Evolutionary conservation across 2,797 vertebrate genomes (phyloP), one percentile per base, ranked within the genome.

Genomic region (Taenioides sp.): DNA sequence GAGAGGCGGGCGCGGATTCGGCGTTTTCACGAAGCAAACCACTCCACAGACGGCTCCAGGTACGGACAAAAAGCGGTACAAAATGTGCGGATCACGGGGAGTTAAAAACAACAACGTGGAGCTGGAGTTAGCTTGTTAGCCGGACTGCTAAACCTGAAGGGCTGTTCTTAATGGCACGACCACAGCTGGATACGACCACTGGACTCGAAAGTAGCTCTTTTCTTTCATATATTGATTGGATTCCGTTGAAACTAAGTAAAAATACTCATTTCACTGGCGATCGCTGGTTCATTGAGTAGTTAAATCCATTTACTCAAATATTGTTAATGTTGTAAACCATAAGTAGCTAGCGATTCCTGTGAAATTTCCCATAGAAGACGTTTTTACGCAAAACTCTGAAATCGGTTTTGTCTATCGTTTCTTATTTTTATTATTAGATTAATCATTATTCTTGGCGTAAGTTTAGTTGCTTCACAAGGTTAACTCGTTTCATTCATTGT

Each of bases 111-210:
- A 28, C 25, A 27, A 23, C 58, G 58, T 28, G 58, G 58, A 25
- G 58, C 57, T 28, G 60, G 34, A 37, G 60, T 62, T 62, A 62
- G 60, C 60, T 6, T 57, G 16, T 40, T 22, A 65, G 76, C 59
- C 73, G 40, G 78, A 75, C 61, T 67, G 81, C 72, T 75, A 43
- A 79, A 62, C 72, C 68, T 50, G 77, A 61, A 65, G 55, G 17
- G 63, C 54, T 5, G 22, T 14, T 68, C 12, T n/a, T 66, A 31
- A 69, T 17, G 27, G 37, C 27, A 7, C 50, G 18, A 18, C 49
- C 73, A 79, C 84, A 87, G 79, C 87, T 86, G 84, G 75, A 52
- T 17, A 60, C 60, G 43, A 47, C 23, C 62, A 50, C 16, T 60
- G 23, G 17, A 20, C 37, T 58, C 12, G 17, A 34, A 23, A 50